Percentiles rank a stretch among this genome's conserved stretches.
These are phyloP conservation scores for Trimorus sp. DNA, from an alignment of 2,888 invertebrate genomes.

Conservation along the genomic window DNA sequence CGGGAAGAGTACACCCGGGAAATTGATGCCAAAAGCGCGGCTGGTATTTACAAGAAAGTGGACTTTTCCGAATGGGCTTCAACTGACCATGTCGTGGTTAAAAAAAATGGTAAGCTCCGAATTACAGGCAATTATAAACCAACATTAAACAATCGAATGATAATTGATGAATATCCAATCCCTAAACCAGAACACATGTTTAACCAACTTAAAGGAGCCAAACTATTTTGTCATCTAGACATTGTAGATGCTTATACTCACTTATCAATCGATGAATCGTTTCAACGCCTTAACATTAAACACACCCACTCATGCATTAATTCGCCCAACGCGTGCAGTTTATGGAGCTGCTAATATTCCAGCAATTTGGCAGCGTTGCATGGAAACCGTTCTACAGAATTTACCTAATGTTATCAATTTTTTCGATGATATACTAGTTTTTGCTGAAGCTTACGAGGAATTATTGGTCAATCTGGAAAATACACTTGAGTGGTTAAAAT, in stretches of 20 bases:
- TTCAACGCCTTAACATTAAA: slow-evolving; percentile 43
- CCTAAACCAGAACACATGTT: slow-evolving; percentile 43
- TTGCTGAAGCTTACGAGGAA: not conserved
- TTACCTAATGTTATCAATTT: slow-evolving; percentile 34
- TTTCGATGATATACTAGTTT: slow-evolving; percentile 38
- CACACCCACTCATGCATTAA: slow-evolving; percentile 45
- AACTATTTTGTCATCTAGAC: slow-evolving; percentile 19
- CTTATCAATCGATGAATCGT: slow-evolving; percentile 36
- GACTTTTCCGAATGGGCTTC: slow-evolving; percentile 42
- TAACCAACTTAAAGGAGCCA: slow-evolving; percentile 32
- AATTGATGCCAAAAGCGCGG: slow-evolving; percentile 3
- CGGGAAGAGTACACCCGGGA: not conserved
- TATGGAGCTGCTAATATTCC: slow-evolving; percentile 30
- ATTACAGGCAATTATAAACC: slow-evolving; percentile 50
- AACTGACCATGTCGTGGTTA: no score
- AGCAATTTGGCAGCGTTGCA: no score
- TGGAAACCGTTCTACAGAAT: no score
- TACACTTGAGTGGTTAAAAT: no score
- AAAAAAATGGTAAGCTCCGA: slow-evolving; percentile 19
- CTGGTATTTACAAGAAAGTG: slow-evolving; percentile 13
- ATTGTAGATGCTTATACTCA: slow-evolving; percentile 40
- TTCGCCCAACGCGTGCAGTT: slow-evolving; percentile 43
- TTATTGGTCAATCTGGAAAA: no score
- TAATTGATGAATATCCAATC: slow-evolving; percentile 50
- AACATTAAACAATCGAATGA: slow-evolving; percentile 42